A percentile compares a stretch with the other conserved stretches of the same genome.
Evolutionary conservation across 2,888 invertebrate genomes (phyloP).

Genomic region (Tenthredo amoena): DNA sequence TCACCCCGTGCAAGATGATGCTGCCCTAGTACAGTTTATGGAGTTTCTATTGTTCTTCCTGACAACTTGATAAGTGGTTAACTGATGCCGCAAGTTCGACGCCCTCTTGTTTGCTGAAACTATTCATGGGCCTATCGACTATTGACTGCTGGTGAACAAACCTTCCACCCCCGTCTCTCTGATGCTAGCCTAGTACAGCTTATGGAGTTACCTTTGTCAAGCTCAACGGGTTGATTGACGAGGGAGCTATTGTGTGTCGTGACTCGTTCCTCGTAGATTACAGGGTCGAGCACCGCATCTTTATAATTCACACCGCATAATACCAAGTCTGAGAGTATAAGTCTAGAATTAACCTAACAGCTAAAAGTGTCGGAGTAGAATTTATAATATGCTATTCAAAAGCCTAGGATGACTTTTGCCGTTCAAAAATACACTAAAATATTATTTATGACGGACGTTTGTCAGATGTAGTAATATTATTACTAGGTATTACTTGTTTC

Average conservation of each 20-base stretch:
- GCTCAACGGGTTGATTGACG: conserved; percentile 45
- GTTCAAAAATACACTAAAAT: not conserved
- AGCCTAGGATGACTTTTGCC: not conserved
- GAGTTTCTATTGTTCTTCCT: conserved; percentile 51
- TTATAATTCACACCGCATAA: conserved; percentile 13
- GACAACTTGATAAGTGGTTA: conserved; percentile 48
- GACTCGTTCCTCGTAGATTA: conserved; percentile 21
- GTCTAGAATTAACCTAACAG: not conserved
- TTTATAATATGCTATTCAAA: not conserved
- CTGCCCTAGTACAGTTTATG: conserved; percentile 48
- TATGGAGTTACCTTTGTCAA: conserved; percentile 36
- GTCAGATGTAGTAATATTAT: not conserved
- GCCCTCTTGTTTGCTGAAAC: conserved; percentile 38
- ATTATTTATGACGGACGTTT: not conserved
- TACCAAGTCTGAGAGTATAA: not conserved
- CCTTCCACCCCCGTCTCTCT: conserved; percentile 10
- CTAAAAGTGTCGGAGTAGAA: conserved; percentile 11
- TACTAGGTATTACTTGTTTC: conserved; percentile 14
- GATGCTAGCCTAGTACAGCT: conserved; percentile 46
- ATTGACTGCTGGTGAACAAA: conserved; percentile 31
- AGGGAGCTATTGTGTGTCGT: conserved; percentile 15
- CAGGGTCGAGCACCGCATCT: conserved; percentile 7
- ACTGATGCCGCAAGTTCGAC: conserved; percentile 7
- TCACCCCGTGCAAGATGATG: conserved; percentile 25
- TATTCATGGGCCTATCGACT: not conserved